These are phyloP conservation scores for Dichetophora obliterata DNA, from an alignment of 2,888 invertebrate genomes.

Conservation along the genomic window DNA sequence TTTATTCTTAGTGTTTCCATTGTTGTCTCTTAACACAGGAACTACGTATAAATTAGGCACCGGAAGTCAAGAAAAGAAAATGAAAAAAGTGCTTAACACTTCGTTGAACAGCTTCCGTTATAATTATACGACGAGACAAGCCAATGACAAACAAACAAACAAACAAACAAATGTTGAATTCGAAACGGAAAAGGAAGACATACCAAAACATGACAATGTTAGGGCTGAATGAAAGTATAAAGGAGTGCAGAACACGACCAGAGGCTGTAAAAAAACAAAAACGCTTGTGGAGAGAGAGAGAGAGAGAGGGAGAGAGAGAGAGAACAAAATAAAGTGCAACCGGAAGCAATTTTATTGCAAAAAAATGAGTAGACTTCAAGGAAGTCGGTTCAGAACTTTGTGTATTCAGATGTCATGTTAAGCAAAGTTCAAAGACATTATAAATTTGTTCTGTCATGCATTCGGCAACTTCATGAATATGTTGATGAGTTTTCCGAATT, in stretches of 20 bases:
- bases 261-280: background rate
- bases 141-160: constrained; percentile 58
- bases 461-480: constrained; percentile 34
- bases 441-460: background rate
- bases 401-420: constrained; percentile 24
- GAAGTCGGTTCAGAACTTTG: background rate
- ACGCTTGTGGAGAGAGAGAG: too few relatives aligned
- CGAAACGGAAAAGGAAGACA: constrained; percentile 9
- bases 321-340: background rate
- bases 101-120: constrained; percentile 62
- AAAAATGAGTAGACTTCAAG: background rate
- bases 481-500: constrained; percentile 34
- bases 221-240: background rate
- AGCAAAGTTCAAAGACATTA: constrained; percentile 29
- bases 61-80: background rate
- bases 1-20: background rate
- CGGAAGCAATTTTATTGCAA: background rate
- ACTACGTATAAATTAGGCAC: constrained; percentile 20
- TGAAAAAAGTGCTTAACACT: constrained; percentile 52
- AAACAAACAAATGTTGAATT: constrained; percentile 53
- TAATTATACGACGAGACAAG: constrained; percentile 62
- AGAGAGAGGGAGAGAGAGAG: too few relatives aligned
- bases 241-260: background rate
- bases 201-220: background rate
- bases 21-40: constrained; percentile 15